Conservation (phyloP, 1,140 invertebrate species). For the Chionoecetes opilio region DNA sequence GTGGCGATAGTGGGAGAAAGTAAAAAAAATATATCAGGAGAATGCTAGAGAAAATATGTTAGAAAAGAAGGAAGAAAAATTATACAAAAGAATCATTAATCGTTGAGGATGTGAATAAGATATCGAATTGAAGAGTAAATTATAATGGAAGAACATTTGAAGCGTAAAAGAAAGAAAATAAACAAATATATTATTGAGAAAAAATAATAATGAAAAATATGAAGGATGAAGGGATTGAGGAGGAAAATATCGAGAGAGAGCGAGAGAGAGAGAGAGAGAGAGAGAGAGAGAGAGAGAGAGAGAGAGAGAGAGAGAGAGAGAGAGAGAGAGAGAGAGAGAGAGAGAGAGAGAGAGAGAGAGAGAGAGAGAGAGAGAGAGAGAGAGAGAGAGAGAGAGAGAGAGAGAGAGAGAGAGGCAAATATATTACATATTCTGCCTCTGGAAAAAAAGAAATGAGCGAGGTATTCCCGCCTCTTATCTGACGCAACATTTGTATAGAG, state of each 20-base stretch:
- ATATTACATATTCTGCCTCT: too few relatives aligned
- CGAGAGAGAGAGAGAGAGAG: neutral
- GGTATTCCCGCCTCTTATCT: too few relatives aligned
- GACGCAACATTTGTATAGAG: too few relatives aligned
- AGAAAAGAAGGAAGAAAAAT: too few relatives aligned
- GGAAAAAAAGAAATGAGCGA: too few relatives aligned
- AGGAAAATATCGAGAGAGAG: neutral
- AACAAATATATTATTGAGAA: neutral
- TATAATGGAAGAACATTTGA: neutral
- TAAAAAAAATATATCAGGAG: too few relatives aligned
- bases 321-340: constrained; percentile 27
- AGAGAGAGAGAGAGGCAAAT: neutral
- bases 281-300: constrained; percentile 27
- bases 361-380: neutral
- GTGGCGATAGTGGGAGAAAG: too few relatives aligned
- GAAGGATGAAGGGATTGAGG: neutral
- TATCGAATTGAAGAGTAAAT: too few relatives aligned
- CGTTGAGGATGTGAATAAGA: too few relatives aligned
- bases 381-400: neutral
- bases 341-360: constrained; percentile 27
- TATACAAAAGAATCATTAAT: too few relatives aligned
- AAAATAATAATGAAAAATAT: neutral
- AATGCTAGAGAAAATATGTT: too few relatives aligned
- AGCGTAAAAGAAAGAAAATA: neutral
- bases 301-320: constrained; percentile 27